Percentiles rank a stretch among this genome's conserved stretches.
These are phyloP conservation scores for Enteromius treurensis DNA, from an alignment of 2,797 vertebrate genomes.

Conservation along the genomic window DNA sequence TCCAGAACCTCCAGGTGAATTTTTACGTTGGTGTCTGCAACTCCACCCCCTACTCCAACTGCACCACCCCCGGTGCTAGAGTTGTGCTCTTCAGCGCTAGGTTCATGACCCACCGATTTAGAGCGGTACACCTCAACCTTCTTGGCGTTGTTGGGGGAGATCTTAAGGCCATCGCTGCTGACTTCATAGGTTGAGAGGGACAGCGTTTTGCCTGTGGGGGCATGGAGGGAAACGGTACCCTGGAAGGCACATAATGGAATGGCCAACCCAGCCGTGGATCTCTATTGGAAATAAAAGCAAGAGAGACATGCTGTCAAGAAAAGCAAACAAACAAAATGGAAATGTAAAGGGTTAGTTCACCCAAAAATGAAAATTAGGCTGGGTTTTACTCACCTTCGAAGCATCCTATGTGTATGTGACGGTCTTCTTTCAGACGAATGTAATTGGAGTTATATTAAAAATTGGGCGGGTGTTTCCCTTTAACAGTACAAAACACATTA, in stretches of 20 bases:
- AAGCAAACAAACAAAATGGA: neutral
- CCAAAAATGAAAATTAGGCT: too few relatives aligned
- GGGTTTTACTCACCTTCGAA: too few relatives aligned
- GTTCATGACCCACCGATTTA: constrained; percentile 96
- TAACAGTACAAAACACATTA: too few relatives aligned
- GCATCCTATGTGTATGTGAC: too few relatives aligned
- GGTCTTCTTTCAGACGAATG: too few relatives aligned
- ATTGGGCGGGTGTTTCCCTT: too few relatives aligned
- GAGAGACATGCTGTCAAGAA: constrained; percentile 11
- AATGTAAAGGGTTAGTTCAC: neutral
- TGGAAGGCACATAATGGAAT: constrained; percentile 95
- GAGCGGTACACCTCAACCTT: constrained; percentile 97
- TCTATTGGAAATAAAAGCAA: constrained; percentile 73
- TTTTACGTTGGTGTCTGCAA: constrained; percentile 91
- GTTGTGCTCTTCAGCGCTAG: constrained; percentile 82
- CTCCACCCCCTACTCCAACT: constrained; percentile 54
- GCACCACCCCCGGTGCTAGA: constrained; percentile 63
- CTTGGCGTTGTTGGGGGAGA: constrained; percentile 82
- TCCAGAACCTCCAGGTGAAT: constrained; percentile 98
- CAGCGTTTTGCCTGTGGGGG: constrained; percentile 92
- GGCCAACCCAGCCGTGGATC: constrained; percentile 83
- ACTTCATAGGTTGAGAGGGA: constrained; percentile 97
- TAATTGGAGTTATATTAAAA: too few relatives aligned
- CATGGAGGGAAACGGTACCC: constrained; percentile 94
- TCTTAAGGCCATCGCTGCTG: constrained; percentile 91